Conservation (phyloP, 2,113 vertebrate species). For the Ardeotis arabs region DNA sequence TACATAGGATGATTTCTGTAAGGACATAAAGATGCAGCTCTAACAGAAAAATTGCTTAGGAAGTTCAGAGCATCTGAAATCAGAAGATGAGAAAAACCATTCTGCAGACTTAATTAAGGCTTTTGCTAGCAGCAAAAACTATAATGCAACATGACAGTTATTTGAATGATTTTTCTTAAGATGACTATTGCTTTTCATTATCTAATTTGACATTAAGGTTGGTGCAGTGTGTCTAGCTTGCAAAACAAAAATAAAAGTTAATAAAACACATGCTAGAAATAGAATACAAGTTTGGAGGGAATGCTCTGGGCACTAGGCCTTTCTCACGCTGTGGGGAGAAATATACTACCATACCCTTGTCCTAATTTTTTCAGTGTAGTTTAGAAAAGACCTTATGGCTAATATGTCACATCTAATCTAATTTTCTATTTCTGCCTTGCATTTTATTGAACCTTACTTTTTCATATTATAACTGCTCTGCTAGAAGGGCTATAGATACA, state of each 20-base stretch:
- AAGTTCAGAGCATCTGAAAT: constrained; percentile 42
- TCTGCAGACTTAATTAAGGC: constrained; percentile 59
- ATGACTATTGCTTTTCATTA: constrained; percentile 68
- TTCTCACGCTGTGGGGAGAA: constrained; percentile 49
- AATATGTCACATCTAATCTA: constrained; percentile 71
- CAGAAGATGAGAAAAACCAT: constrained; percentile 44
- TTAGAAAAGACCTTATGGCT: constrained; percentile 68
- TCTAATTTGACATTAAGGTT: constrained; percentile 73
- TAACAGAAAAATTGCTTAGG: constrained; percentile 29
- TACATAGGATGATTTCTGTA: not conserved
- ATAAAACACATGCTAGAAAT: constrained; percentile 69
- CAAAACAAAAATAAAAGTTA: constrained; percentile 72
- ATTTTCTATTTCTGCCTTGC: constrained; percentile 67
- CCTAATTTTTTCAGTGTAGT: constrained; percentile 64
- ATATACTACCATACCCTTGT: constrained; percentile 57
- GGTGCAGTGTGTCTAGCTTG: constrained; percentile 63
- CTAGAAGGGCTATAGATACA: constrained; percentile 55
- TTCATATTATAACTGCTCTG: constrained; percentile 61
- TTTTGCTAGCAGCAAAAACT: constrained; percentile 48
- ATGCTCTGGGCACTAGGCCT: constrained; percentile 36
- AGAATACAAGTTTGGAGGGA: constrained; percentile 56
- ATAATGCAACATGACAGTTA: constrained; percentile 63
- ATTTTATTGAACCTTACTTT: constrained; percentile 67
- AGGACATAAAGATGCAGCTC: not conserved
- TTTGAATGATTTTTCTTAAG: constrained; percentile 62